phyloP scores from a whole-genome alignment of 2,888 invertebrate species.

The Leucoma salicis region DNA sequence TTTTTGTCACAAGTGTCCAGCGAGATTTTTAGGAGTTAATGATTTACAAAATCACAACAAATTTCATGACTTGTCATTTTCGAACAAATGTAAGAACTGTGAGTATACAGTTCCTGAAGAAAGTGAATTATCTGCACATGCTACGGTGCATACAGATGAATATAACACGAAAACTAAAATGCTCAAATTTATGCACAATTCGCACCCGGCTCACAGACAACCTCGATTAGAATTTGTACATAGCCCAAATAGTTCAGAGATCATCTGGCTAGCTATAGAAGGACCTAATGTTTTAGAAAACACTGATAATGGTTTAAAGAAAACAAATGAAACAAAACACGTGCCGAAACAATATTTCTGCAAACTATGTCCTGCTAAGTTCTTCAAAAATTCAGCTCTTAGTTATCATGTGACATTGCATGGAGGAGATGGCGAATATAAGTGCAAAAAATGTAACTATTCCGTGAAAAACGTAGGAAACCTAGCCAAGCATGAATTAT shows the following conservation, averaged over 20 bases:
- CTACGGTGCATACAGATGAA: conserved; percentile 88
- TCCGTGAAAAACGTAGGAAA: conserved; percentile 86
- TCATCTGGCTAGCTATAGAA: conserved; percentile 72
- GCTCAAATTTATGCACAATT: conserved; percentile 84
- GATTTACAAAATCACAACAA: conserved; percentile 88
- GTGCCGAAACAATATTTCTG: conserved; percentile 76
- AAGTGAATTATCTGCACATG: conserved; percentile 86
- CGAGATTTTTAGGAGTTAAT: conserved; percentile 88
- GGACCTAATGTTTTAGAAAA: conserved; percentile 41
- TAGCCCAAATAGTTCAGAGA: conserved; percentile 50
- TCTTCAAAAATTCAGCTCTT: conserved; percentile 86
- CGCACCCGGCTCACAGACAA: conserved; percentile 84
- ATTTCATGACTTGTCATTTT: conserved; percentile 84
- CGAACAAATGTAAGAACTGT: conserved; percentile 88
- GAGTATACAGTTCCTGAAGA: conserved; percentile 89
- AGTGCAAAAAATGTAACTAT: conserved; percentile 87
- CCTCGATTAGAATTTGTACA: conserved; percentile 80
- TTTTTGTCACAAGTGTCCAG: conserved; percentile 92
- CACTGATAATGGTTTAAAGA: conserved; percentile 44
- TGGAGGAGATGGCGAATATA: conserved; percentile 84
- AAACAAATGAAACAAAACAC: conserved; percentile 51
- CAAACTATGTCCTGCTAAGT: conserved; percentile 87
- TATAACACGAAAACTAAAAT: conserved; percentile 90
- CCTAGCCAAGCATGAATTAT: conserved; percentile 84
- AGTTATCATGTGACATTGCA: conserved; percentile 87